A percentile compares a stretch with the other conserved stretches of the same genome.
Evolutionary conservation across 2,888 invertebrate species (phyloP).

Genomic region (Ryuthela nishihirai): DNA sequence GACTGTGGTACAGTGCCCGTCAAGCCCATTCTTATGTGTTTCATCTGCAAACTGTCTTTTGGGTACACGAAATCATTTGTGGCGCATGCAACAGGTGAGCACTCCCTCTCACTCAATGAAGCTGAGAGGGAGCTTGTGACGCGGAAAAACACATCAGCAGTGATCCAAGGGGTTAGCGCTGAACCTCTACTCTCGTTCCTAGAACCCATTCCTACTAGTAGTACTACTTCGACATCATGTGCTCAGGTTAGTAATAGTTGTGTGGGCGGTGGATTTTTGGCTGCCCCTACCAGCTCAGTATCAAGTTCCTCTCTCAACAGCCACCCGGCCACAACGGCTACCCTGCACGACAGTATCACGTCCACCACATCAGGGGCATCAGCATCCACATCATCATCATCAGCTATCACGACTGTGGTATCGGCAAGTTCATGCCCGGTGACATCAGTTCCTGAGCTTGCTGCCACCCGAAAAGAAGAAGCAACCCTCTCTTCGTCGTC

Average conservation of each 20-base stretch:
- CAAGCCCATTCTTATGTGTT: constrained; percentile 97
- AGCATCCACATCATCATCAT: neutral
- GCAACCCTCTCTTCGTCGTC: constrained; percentile 12
- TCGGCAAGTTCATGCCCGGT: constrained; percentile 33
- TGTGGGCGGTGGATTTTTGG: constrained; percentile 20
- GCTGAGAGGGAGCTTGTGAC: constrained; percentile 85
- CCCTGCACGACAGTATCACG: neutral
- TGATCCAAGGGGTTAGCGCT: constrained; percentile 90
- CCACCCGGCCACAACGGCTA: neutral
- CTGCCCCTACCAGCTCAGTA: constrained; percentile 24
- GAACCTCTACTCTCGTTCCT: constrained; percentile 91
- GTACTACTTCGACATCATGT: constrained; percentile 41
- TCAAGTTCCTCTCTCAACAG: constrained; percentile 34
- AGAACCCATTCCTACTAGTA: constrained; percentile 72
- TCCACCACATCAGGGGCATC: neutral
- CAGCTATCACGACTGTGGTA: constrained; percentile 22
- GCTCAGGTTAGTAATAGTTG: constrained; percentile 48
- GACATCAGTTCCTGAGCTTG: constrained; percentile 25
- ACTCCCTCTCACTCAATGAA: constrained; percentile 80
- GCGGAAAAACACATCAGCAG: constrained; percentile 88
- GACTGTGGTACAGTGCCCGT: constrained; percentile 66
- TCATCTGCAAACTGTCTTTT: constrained; percentile 97
- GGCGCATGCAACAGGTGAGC: constrained; percentile 90
- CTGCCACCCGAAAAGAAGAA: neutral
- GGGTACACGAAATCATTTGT: constrained; percentile 94